Conservation (phyloP, 1,140 invertebrate species). For the Pseudachorutes palmiensis region DNA sequence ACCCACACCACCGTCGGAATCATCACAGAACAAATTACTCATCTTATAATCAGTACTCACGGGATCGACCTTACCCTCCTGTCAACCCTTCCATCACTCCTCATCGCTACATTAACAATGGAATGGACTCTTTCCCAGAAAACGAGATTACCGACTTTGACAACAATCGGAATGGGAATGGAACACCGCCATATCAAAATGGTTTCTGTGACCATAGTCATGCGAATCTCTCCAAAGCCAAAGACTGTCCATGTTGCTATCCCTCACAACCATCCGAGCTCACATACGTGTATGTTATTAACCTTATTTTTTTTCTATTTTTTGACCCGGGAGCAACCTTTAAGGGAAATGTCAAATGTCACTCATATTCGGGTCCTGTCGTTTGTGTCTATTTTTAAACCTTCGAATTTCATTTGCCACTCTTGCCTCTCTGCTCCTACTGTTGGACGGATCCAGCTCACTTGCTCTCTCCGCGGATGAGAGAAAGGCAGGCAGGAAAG, state of each 20-base stretch:
- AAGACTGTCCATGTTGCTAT: constrained; percentile 4
- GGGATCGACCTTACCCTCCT: background rate
- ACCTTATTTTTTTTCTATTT: background rate
- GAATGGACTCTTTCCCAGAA: background rate
- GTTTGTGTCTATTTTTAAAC: background rate
- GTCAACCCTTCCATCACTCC: background rate
- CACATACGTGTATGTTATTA: background rate
- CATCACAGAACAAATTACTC: background rate
- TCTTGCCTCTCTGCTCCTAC: background rate
- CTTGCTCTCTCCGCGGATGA: too few species aligned
- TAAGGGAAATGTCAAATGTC: too few species aligned
- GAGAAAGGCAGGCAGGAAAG: too few species aligned
- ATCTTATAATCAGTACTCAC: background rate
- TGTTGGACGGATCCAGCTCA: background rate
- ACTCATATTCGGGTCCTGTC: background rate
- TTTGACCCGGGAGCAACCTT: too few species aligned
- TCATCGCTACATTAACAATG: background rate
- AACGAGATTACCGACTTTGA: background rate
- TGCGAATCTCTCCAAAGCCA: background rate
- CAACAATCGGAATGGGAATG: background rate
- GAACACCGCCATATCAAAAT: background rate
- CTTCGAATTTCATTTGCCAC: background rate
- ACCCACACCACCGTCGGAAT: background rate
- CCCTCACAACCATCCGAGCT: background rate
- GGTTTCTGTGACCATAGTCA: background rate